Evolutionary conservation across 2,888 invertebrate species (phyloP), one percentile per base, ranked within the genome.

Genomic region (Alloplasta piceator): DNA sequence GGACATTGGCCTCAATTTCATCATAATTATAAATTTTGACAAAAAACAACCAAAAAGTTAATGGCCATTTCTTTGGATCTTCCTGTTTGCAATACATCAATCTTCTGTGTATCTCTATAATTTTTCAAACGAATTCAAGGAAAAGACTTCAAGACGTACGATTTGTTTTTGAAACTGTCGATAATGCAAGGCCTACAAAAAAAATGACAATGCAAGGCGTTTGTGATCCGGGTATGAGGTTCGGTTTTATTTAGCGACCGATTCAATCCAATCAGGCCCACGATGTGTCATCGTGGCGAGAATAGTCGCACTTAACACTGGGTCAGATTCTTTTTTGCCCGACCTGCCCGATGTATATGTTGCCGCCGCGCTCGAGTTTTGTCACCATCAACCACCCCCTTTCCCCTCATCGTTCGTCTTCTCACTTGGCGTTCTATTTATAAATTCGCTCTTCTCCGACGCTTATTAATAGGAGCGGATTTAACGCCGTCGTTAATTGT

Each of bases 281-380:
- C 78, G 87, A 89, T 89, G 89, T 89, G 89, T 89, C 89, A 89
- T 89, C 89, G 83, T 43, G 84, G 86, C 89, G 85, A 89, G 87
- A 89, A 89, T 89, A 89, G 89, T 85, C 88, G 85, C 89, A 88
- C 87, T 88, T 87, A 89, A 87, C 89, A 87, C 87, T 86, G 86
- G 84, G 82, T 75, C 86, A 87, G 85, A 86, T 85, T 75, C 86
- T 83, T 87, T 83, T 87, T 87, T 73, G 67, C 84, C 77, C 87
- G 88, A 87, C 85, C 86, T 87, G 86, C 85, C 85, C 88, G 88
- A 87, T 88, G 88, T 87, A 82, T 12, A 50, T 85, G 82, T 83
- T 83, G 85, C 84, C 79, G 74, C 75, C 67, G 70, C 67, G 26
- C 46, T 79, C 68, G 78, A 83, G 83, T 87, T 85, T 84, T 83